A percentile compares a stretch with the other conserved stretches of the same genome.
Evolutionary conservation across 2,888 invertebrate genomes (phyloP).

Genomic region (Melangyna quadrimaculata): DNA sequence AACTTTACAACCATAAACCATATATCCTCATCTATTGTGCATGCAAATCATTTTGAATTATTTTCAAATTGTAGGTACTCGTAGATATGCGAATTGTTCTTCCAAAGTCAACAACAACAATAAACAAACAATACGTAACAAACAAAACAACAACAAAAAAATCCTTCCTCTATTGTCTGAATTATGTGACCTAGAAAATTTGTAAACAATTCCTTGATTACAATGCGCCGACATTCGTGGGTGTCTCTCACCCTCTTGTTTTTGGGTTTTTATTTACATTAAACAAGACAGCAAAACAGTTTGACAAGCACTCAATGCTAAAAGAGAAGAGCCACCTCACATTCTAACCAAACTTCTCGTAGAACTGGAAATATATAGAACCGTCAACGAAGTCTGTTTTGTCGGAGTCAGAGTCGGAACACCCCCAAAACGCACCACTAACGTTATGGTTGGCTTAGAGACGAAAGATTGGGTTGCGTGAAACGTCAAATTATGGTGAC

Average conservation of each 20-base stretch:
- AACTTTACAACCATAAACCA: background rate
- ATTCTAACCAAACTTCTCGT: background rate
- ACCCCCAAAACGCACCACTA: constrained; percentile 12
- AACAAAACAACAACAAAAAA: background rate
- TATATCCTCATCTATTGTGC: constrained; percentile 9
- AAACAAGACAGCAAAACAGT: constrained; percentile 60
- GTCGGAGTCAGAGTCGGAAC: background rate
- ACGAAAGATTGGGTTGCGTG: constrained; percentile 62
- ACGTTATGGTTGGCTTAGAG: constrained; percentile 21
- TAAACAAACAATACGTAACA: background rate
- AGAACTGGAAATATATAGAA: background rate
- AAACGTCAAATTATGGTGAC: constrained; percentile 73
- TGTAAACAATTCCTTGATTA: constrained; percentile 71
- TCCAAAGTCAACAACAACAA: constrained; percentile 56
- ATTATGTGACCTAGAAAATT: constrained; percentile 69
- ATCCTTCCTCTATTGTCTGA: constrained; percentile 54
- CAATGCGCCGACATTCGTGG: constrained; percentile 56
- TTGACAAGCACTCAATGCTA: constrained; percentile 59
- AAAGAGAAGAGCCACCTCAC: constrained; percentile 4
- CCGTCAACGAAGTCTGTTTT: background rate
- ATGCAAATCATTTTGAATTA: constrained; percentile 54
- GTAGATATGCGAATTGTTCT: constrained; percentile 44
- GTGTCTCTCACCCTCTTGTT: constrained; percentile 20
- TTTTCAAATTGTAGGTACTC: constrained; percentile 62
- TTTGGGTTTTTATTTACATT: constrained; percentile 45